Evolutionary conservation across 2,888 invertebrate species (phyloP), one percentile per base, ranked within the genome.

Genomic region (Microctonus brassicae): DNA sequence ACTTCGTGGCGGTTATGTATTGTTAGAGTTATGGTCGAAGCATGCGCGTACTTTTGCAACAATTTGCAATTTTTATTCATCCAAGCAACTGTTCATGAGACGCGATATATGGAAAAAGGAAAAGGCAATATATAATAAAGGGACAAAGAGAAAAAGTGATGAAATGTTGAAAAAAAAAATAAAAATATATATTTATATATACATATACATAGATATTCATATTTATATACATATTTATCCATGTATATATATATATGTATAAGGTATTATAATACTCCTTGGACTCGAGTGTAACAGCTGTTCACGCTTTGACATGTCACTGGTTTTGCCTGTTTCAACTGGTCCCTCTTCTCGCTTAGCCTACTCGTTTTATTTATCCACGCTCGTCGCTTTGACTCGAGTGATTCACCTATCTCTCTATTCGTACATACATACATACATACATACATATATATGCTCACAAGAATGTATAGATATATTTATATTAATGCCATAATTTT

Each of bases 221-320:
- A n/a, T n/a, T n/a, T n/a, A n/a, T n/a, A n/a, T n/a, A n/a, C n/a
- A n/a, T n/a, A n/a, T n/a, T n/a, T n/a, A n/a, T n/a, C n/a, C n/a
- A n/a, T 39, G n/a, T 10, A 17, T 39, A 22, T 20, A 17, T 39
- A 22, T 17, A 47, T 17, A 47, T 17, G 17, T 47, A 17, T 47
- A 7, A 47, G 17, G 47, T n/a, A 47, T 47, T 17, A 20, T 47
- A 47, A 47, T 47, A 5, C 64, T 33, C n/a, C 22, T 10, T 33
- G 47, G 47, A 17, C 33, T 64, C 17, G 47, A 60, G 60, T 60
- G 42, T 53, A 77, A 74, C 78, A 80, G 80, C 80, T 79, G 80
- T 79, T 78, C 74, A 68, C 69, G 74, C 73, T 74, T 77, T 75
- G 76, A 72, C 75, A 72, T 77, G 77, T 80, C 77, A 78, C 76